phyloP scores from a whole-genome alignment of 2,113 vertebrate species.

The Oxygymnocypris stewartii region DNA sequence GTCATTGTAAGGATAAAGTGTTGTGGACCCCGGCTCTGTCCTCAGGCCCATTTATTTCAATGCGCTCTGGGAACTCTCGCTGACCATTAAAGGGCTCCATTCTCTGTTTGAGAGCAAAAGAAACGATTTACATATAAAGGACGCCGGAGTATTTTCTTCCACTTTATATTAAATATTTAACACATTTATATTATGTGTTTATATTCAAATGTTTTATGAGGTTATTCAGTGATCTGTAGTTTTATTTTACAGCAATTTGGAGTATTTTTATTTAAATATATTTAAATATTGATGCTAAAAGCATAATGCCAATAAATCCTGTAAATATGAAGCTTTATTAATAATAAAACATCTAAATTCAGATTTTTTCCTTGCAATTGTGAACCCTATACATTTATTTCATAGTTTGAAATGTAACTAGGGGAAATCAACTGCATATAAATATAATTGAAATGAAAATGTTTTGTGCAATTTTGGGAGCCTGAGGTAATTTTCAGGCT shows the following conservation, averaged over 20 bases:
- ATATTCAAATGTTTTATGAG: neutral
- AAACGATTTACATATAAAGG: neutral
- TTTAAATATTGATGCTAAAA: neutral
- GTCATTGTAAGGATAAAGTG: slow-evolving; percentile 33
- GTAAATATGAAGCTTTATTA: neutral
- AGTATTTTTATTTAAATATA: neutral
- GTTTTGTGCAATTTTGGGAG: neutral
- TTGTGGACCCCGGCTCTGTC: slow-evolving; percentile 17
- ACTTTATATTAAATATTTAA: neutral
- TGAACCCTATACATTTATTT: neutral
- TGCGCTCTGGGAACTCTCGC: neutral
- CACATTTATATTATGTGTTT: neutral
- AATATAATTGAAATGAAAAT: neutral
- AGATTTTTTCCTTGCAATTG: too few species aligned
- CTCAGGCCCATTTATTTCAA: slow-evolving; percentile 23
- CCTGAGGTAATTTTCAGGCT: slow-evolving; percentile 62
- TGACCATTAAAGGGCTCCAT: slow-evolving; percentile 23
- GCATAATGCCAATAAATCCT: neutral
- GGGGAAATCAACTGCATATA: neutral
- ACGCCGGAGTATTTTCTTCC: neutral
- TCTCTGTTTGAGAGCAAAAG: slow-evolving; percentile 22
- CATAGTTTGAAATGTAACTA: neutral
- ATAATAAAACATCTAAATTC: too few species aligned
- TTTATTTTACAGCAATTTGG: neutral
- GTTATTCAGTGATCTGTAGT: neutral